A percentile compares a stretch with the other conserved stretches of the same genome.
phyloP scores from a whole-genome alignment of 1,140 invertebrate genomes.

The Tigriopus japonicus region DNA sequence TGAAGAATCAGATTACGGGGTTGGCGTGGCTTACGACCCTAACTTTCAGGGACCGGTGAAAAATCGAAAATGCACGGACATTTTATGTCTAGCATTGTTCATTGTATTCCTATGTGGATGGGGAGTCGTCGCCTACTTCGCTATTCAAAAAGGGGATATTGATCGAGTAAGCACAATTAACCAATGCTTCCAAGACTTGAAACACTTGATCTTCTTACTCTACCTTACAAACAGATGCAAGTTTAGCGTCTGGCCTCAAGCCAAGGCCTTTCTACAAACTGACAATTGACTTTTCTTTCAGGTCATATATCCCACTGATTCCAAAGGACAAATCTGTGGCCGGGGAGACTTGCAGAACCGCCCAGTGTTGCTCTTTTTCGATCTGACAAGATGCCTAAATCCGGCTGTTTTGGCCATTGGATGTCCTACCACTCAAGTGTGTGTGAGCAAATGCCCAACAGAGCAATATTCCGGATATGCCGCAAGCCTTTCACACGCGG shows the following conservation, averaged over 20 bases:
- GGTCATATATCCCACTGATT: conserved; percentile 53
- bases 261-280: too few relatives aligned
- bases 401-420: conserved; percentile 42
- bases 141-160: conserved; percentile 30
- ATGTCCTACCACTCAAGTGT: conserved; percentile 62
- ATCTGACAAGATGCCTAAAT: conserved; percentile 47
- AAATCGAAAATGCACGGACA: conserved; percentile 66
- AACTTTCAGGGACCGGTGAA: conserved; percentile 57
- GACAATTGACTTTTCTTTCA: conserved; percentile 29
- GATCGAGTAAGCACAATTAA: background rate
- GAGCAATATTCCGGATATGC: too few relatives aligned
- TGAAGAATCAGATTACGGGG: too few relatives aligned
- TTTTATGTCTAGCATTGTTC: conserved; percentile 66
- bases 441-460: background rate
- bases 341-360: conserved; percentile 31
- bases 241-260: background rate
- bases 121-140: conserved; percentile 49
- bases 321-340: conserved; percentile 30
- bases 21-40: conserved; percentile 37
- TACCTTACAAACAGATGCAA: background rate
- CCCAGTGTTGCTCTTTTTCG: conserved; percentile 61
- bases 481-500: too few relatives aligned
- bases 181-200: too few relatives aligned
- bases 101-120: conserved; percentile 51
- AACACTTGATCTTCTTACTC: background rate